phyloP scores from a whole-genome alignment of 1,140 invertebrate species.

The Drosophila prosaltans region DNA sequence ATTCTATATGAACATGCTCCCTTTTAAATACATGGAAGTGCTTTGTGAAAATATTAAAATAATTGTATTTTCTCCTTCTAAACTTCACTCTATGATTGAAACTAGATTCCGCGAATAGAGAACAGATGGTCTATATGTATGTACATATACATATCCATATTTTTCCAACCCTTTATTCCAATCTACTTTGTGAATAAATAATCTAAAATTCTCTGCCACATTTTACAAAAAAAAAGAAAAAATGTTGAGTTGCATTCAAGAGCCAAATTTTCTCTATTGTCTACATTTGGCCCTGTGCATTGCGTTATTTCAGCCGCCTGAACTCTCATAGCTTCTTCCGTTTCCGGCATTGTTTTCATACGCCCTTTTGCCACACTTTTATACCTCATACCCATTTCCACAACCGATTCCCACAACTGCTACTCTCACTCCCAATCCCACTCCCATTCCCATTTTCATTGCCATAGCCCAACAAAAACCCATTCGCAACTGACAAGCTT shows the following conservation, averaged over 20 bases:
- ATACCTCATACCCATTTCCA: slow-evolving; percentile 14
- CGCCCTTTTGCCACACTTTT: slow-evolving; percentile 31
- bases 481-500: slow-evolving; percentile 13
- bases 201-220: neutral
- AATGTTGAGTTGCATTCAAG: slow-evolving; percentile 3
- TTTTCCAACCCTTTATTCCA: no score
- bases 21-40: no score
- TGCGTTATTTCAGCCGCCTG: slow-evolving; percentile 47
- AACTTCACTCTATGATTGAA: no score
- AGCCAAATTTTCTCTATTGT: slow-evolving; percentile 51
- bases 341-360: slow-evolving; percentile 73
- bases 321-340: slow-evolving; percentile 61
- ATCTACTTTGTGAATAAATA: neutral
- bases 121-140: no score
- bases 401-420: neutral
- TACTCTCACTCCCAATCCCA: no score
- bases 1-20: no score
- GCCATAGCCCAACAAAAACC: slow-evolving; percentile 1
- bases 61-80: no score
- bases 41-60: no score
- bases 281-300: slow-evolving; percentile 45
- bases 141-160: no score
- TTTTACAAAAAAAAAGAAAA: neutral
- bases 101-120: no score
- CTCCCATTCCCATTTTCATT: neutral